Percentiles rank a stretch among this genome's conserved stretches.
Evolutionary conservation across 2,888 invertebrate genomes (phyloP).

Genomic region (Tortricodes alternella): DNA sequence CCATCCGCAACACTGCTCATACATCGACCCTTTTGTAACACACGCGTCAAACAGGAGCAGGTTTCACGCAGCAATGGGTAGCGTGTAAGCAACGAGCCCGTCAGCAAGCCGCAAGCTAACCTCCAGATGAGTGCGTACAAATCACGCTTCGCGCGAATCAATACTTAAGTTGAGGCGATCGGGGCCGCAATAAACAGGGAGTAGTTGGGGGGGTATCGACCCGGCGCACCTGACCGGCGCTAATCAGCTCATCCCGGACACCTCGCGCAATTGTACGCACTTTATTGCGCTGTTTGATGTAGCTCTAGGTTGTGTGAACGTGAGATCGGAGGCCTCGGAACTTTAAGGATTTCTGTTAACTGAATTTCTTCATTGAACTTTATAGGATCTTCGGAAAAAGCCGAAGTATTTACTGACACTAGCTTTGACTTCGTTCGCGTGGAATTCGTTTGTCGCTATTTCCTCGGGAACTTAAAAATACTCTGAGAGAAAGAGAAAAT

Average conservation of each 20-base stretch:
- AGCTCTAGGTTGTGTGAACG: too few relatives aligned
- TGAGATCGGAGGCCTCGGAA: too few relatives aligned
- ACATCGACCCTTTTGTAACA: constrained; percentile 39
- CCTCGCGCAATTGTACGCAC: constrained; percentile 78
- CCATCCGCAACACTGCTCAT: constrained; percentile 32
- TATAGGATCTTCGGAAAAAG: too few relatives aligned
- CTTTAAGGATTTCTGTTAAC: too few relatives aligned
- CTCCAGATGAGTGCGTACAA: constrained; percentile 82
- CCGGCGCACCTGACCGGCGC: constrained; percentile 79
- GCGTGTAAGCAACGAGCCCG: constrained; percentile 48
- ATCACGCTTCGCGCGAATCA: constrained; percentile 83
- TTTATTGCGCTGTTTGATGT: too few relatives aligned
- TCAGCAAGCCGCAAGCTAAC: constrained; percentile 64
- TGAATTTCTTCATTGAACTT: too few relatives aligned
- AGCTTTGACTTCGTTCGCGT: background rate
- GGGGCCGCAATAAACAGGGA: constrained; percentile 77
- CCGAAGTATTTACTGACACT: too few relatives aligned
- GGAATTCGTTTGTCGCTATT: too few relatives aligned
- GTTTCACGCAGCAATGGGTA: constrained; percentile 48
- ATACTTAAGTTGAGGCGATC: constrained; percentile 83
- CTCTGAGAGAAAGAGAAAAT: too few relatives aligned
- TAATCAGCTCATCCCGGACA: constrained; percentile 82
- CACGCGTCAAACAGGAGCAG: background rate
- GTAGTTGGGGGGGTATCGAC: constrained; percentile 69
- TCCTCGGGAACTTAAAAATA: too few relatives aligned